Percentiles rank a stretch among this genome's conserved stretches.
These are phyloP conservation scores for Hydrocynus forskahlii DNA, from an alignment of 2,797 vertebrate genomes.

Conservation along the genomic window DNA sequence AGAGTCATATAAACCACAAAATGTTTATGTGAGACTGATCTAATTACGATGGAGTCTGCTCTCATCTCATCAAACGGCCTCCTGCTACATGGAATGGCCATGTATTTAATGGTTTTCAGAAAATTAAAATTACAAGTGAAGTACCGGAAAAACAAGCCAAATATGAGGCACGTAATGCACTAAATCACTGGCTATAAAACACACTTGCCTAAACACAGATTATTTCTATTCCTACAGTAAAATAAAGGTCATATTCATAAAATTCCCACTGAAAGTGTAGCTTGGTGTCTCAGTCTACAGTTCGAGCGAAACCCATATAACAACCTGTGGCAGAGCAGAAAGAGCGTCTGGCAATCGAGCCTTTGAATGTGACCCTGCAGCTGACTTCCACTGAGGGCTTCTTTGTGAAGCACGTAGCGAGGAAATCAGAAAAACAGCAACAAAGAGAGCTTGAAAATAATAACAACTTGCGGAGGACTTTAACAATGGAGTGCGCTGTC, in stretches of 20 bases:
- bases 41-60: slow-evolving; percentile 25
- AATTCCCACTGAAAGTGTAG: too few species aligned
- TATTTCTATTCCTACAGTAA: background rate
- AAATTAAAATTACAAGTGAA: background rate
- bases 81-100: background rate
- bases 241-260: too few species aligned
- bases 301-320: slow-evolving; percentile 19
- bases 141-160: background rate
- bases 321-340: background rate
- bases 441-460: slow-evolving; percentile 66
- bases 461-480: slow-evolving; percentile 63
- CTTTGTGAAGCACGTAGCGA: slow-evolving; percentile 65
- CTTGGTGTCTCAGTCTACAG: slow-evolving; percentile 21
- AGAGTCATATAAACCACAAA: slow-evolving; percentile 39
- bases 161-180: background rate
- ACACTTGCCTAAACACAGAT: background rate
- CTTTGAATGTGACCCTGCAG: slow-evolving; percentile 34
- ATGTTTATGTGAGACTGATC: slow-evolving; percentile 18
- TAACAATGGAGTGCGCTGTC: slow-evolving; percentile 72
- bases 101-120: background rate
- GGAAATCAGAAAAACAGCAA: slow-evolving; percentile 71
- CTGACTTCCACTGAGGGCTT: slow-evolving; percentile 30
- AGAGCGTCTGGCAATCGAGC: background rate
- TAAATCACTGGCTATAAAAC: background rate
- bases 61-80: background rate